Evolutionary conservation across 2,888 invertebrate genomes (phyloP).

Genomic region (Augochlorella aurata): DNA sequence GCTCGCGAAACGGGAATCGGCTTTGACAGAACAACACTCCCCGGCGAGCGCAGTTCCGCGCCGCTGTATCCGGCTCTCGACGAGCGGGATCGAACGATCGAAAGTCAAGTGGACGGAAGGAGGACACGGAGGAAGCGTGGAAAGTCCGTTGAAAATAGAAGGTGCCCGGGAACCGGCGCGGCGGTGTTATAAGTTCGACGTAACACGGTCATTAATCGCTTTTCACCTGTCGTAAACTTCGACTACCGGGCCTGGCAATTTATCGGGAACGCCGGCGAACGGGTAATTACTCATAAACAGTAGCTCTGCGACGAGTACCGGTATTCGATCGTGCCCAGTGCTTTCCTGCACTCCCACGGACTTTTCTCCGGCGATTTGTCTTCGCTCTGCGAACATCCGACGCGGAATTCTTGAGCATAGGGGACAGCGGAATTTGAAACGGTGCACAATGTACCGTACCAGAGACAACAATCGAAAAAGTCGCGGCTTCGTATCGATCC

Average conservation of each 20-base stretch:
- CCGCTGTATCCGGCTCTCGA: neutral
- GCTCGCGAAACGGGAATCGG: slow-evolving; percentile 21
- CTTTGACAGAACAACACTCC: slow-evolving; percentile 10
- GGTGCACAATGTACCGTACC: too few relatives aligned
- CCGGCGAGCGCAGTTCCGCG: too few relatives aligned
- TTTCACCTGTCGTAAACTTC: slow-evolving; percentile 68
- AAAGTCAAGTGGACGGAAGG: neutral
- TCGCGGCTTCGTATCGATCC: too few relatives aligned
- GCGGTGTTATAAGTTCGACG: slow-evolving; percentile 58
- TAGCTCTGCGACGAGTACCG: slow-evolving; percentile 56
- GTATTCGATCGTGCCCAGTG: slow-evolving; percentile 24
- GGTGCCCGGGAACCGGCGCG: slow-evolving; percentile 34
- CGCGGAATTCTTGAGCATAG: neutral
- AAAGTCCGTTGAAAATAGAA: slow-evolving; percentile 49
- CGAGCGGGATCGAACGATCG: slow-evolving; percentile 21
- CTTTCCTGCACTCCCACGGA: neutral
- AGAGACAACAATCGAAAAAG: too few relatives aligned
- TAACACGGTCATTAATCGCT: slow-evolving; percentile 68
- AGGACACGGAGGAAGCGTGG: slow-evolving; percentile 4
- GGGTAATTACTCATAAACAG: slow-evolving; percentile 70
- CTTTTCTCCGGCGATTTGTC: slow-evolving; percentile 10
- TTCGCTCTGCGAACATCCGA: neutral
- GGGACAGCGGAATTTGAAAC: too few relatives aligned
- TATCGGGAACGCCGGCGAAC: slow-evolving; percentile 65
- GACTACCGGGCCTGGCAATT: slow-evolving; percentile 58